Evolutionary conservation across 2,888 invertebrate species (phyloP).

Genomic region (Crepidodera aurea): DNA sequence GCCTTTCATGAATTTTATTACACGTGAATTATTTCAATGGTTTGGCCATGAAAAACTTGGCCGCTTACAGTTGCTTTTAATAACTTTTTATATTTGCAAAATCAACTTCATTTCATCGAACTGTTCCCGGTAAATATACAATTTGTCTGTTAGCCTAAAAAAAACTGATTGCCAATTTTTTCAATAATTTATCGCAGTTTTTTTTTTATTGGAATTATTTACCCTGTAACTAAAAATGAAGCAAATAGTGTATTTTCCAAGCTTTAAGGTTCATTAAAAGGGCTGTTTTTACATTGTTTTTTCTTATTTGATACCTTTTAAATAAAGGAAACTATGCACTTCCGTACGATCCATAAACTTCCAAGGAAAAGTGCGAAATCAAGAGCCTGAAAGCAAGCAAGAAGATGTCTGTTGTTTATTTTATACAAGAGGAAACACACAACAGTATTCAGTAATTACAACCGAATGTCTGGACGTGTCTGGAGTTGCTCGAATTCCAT

Average conservation of each 20-base stretch:
- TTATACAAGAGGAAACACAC: conserved; percentile 54
- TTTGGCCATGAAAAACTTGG: no score
- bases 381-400: conserved; percentile 17
- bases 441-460: conserved; percentile 57
- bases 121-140: no score
- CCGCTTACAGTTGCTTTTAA: no score
- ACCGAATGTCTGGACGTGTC: conserved; percentile 59
- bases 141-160: no score
- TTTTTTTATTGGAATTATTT: no score
- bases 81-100: no score
- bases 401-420: conserved; percentile 51
- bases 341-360: conserved; percentile 14
- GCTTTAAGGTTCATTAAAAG: not conserved
- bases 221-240: no score
- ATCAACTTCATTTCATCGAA: no score
- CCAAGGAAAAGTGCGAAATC: conserved; percentile 28
- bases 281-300: not conserved
- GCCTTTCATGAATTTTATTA: no score
- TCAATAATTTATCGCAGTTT: no score
- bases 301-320: conserved; percentile 9
- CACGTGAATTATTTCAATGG: no score
- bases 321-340: conserved; percentile 14
- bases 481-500: conserved; percentile 58
- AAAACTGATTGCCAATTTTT: no score
- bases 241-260: not conserved